Base-by-base conservation (phyloP, 2,888 invertebrate species). In the Lepidocyrtoides sp. region DNA sequence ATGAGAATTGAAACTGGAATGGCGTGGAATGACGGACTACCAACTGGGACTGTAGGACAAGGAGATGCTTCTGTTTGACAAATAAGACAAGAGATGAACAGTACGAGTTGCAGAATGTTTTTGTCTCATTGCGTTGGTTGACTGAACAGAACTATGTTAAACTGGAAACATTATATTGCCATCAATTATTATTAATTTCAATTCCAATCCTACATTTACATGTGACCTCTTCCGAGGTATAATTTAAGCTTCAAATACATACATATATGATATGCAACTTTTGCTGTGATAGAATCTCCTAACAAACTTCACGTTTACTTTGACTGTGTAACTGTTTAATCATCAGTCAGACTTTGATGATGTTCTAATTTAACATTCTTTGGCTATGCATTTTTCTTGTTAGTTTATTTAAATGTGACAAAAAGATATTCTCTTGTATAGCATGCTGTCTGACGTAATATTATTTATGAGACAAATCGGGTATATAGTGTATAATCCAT, bases 1-100 rank as follows among this genome's bases (percentile, higher is more conserved):
- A 94, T 94, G 93, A 92, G 92, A 72, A 77, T 86, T 32, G 93
- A 93, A 91, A 93, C 93, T 26, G 93, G 92, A 20, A 91, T 92
- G 63, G 72, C 91, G 4, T 92, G 91, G 83, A 81, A 10, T 8
- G 92, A 92, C 57, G 92, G 88, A 26, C 41, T 44, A 1, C 14
- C 10, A 0, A 14, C 23, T 32, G 60, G 72, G 10, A 23, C 41
- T 36, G 17, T 2, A 7, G 66, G 57, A 2, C 41, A n/a, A 8
- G 86, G 86, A n/a, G 86, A 86, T 29, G 86, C 77, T 7, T 5
- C 77, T 7, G 51, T 69, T 17, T 86, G 17, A 66, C 32, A 60
- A 26, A 8, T 36, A 32, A 10, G n/a, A 44, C 48, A 14, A 8
- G 14, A 63, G 1, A n/a, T 12, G 14, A 4, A 63, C 0, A 8